phyloP scores from a whole-genome alignment of 2,888 invertebrate genomes.

The Hipparchia semele region DNA sequence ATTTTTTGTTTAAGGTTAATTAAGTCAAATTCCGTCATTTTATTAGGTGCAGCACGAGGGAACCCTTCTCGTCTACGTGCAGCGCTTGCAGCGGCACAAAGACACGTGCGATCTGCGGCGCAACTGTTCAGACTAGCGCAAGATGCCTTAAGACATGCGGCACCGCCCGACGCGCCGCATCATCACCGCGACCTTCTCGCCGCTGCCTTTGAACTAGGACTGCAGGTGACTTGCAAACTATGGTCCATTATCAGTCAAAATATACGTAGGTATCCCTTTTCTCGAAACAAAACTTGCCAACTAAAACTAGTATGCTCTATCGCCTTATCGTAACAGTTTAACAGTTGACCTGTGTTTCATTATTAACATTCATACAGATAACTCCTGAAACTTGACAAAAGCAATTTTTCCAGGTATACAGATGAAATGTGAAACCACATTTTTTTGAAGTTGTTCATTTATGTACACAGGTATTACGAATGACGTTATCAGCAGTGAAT shows the following conservation, averaged over 20 bases:
- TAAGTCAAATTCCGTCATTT: not conserved
- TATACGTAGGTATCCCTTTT: not conserved
- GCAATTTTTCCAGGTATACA: no score
- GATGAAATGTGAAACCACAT: not conserved
- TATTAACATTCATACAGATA: no score
- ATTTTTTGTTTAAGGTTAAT: no score
- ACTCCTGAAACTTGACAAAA: no score
- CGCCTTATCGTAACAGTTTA: no score
- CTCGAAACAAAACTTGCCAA: not conserved
- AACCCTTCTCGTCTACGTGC: conserved; percentile 87
- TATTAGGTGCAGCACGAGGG: conserved; percentile 77
- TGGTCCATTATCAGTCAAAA: not conserved
- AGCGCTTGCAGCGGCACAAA: conserved; percentile 90
- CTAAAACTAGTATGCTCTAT: not conserved
- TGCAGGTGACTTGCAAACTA: conserved; percentile 77
- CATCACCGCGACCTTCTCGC: conserved; percentile 90
- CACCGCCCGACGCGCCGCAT: conserved; percentile 88
- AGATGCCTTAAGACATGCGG: conserved; percentile 92
- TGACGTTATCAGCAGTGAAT: conserved; percentile 91
- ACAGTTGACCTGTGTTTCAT: no score
- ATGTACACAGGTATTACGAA: conserved; percentile 86
- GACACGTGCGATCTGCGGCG: conserved; percentile 92
- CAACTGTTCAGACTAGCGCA: conserved; percentile 93
- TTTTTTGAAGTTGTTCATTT: not conserved
- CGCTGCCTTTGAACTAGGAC: conserved; percentile 91